Percentiles rank a stretch among this genome's conserved stretches.
phyloP scores from a whole-genome alignment of 2,113 vertebrate genomes.

The Phycodurus eques region DNA sequence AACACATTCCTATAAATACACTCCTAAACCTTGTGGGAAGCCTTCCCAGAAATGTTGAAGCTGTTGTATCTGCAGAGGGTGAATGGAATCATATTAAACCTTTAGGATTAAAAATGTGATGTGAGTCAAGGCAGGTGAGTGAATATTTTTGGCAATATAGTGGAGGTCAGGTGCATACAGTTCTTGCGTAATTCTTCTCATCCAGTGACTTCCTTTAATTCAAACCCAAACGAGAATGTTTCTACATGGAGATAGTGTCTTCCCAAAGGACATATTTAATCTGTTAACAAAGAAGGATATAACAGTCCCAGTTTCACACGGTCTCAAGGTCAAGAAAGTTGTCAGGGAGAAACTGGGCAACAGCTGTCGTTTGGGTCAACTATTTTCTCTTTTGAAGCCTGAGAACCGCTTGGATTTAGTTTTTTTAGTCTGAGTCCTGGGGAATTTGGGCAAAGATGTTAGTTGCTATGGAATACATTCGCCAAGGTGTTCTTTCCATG shows the following conservation, averaged over 20 bases:
- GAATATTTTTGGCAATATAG: no score
- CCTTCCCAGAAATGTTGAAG: no score
- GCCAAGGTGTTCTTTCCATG: background rate
- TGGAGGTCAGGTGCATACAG: background rate
- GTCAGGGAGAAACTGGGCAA: background rate
- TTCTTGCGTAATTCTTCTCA: background rate
- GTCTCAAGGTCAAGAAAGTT: background rate
- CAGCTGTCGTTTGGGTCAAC: conserved; percentile 1
- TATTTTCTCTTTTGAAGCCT: conserved; percentile 2
- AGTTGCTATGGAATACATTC: background rate
- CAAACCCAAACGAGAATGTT: background rate
- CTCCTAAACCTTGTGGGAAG: no score
- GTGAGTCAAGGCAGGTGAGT: no score
- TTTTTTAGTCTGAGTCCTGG: background rate
- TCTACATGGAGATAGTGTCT: background rate
- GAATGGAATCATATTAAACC: no score
- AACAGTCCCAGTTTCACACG: background rate
- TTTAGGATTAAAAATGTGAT: no score
- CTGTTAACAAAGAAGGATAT: background rate
- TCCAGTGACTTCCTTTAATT: background rate
- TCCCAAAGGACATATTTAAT: background rate
- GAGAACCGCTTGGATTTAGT: background rate
- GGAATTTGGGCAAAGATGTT: background rate
- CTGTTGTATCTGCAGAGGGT: no score
- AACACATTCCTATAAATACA: no score